Percentiles rank a stretch among this genome's conserved stretches.
These are phyloP conservation scores for Notoglanidium macrostoma DNA, from an alignment of 2,797 vertebrate genomes.

Conservation along the genomic window DNA sequence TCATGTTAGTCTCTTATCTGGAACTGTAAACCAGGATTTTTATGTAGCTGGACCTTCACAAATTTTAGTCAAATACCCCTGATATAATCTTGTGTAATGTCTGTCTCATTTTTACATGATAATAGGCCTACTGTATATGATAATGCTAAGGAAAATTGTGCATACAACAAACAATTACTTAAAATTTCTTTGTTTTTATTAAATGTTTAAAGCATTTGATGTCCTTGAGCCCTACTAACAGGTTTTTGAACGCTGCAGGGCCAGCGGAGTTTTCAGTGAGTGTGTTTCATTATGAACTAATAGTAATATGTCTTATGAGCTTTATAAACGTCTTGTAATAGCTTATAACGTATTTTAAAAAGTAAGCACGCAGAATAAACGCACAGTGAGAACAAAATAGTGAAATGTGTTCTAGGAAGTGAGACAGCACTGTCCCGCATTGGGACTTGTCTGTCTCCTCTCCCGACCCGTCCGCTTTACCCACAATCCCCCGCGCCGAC, in stretches of 20 bases:
- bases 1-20: not conserved
- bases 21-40: not conserved
- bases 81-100: not conserved
- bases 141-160: not conserved
- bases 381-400: not conserved
- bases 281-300: not conserved
- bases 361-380: not conserved
- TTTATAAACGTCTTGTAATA: not conserved
- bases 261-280: not conserved
- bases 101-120: not conserved
- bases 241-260: too few species aligned
- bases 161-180: not conserved
- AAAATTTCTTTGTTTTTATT: not conserved
- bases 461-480: constrained; percentile 82
- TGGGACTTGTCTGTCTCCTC: constrained; percentile 75
- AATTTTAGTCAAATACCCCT: not conserved
- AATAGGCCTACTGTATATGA: not conserved
- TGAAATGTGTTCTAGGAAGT: not conserved
- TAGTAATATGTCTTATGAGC: not conserved
- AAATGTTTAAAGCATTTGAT: not conserved
- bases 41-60: not conserved
- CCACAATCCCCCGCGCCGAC: constrained; percentile 82
- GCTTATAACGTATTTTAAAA: not conserved
- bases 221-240: not conserved
- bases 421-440: constrained; percentile 26